Percentiles rank a stretch among this genome's conserved stretches.
These are phyloP conservation scores for Spodoptera littoralis DNA, from an alignment of 2,888 invertebrate species.

Conservation along the genomic window DNA sequence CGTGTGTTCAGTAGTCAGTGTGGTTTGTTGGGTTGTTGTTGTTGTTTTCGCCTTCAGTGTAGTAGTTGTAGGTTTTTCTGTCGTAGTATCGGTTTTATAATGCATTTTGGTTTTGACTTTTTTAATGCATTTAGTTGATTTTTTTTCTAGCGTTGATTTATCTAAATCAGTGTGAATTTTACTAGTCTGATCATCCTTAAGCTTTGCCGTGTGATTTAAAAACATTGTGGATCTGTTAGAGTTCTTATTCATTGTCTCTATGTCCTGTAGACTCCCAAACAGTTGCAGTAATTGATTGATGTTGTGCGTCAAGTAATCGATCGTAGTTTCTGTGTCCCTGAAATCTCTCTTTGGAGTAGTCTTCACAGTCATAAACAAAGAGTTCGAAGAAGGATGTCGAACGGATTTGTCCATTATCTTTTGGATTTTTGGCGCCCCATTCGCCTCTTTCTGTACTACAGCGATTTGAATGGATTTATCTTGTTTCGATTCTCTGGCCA, in stretches of 20 bases:
- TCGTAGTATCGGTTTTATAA: neutral
- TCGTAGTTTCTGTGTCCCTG: conserved; percentile 7
- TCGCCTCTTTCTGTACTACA: conserved; percentile 14
- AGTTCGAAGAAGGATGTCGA: neutral
- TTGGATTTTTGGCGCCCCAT: neutral
- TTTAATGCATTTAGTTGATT: conserved; percentile 9
- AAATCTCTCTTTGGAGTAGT: conserved; percentile 13
- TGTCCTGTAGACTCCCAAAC: conserved; percentile 50
- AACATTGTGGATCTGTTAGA: conserved; percentile 23
- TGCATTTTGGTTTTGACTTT: conserved; percentile 12
- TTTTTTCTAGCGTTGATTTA: conserved; percentile 4
- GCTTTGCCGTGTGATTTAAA: conserved; percentile 1
- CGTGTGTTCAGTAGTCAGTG: neutral
- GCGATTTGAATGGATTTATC: conserved; percentile 13
- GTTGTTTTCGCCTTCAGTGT: neutral
- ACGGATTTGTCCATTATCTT: neutral
- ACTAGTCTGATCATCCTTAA: neutral
- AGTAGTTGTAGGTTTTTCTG: neutral
- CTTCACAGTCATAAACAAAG: conserved; percentile 2
- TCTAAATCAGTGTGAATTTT: too few relatives aligned
- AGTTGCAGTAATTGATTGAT: conserved; percentile 63
- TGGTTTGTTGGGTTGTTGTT: neutral
- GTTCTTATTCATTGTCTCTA: conserved; percentile 38
- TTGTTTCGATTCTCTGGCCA: conserved; percentile 23
- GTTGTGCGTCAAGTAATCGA: conserved; percentile 46